phyloP scores from a whole-genome alignment of 2,888 invertebrate genomes.

The Leptarthrus brevirostris region DNA sequence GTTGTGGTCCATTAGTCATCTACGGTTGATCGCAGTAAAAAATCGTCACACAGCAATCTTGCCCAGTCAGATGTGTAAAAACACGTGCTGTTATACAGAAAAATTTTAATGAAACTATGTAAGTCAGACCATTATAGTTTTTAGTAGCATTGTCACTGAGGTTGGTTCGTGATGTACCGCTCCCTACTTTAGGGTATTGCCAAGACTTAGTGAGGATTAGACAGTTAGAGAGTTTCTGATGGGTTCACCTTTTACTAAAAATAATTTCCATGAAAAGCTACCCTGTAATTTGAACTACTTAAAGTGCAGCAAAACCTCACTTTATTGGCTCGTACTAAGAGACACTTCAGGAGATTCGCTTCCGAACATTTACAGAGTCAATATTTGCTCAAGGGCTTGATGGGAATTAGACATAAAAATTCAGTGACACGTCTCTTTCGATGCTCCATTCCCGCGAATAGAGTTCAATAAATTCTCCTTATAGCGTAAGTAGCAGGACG shows the following conservation, averaged over 20 bases:
- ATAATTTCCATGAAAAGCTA: too few species aligned
- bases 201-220: background rate
- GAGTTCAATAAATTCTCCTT: background rate
- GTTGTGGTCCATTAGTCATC: slow-evolving; percentile 52
- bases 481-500: background rate
- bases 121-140: too few species aligned
- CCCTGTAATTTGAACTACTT: too few species aligned
- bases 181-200: too few species aligned
- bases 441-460: background rate
- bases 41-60: slow-evolving; percentile 11
- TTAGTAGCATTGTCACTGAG: too few species aligned
- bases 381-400: slow-evolving; percentile 29
- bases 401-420: slow-evolving; percentile 40
- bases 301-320: background rate
- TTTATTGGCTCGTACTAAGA: slow-evolving; percentile 14
- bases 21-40: slow-evolving; percentile 43
- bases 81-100: background rate
- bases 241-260: slow-evolving; percentile 2
- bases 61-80: background rate
- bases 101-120: slow-evolving; percentile 34
- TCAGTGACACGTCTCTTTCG: slow-evolving; percentile 20
- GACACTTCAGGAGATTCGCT: slow-evolving; percentile 19
- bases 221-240: background rate
- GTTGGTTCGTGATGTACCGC: too few species aligned
- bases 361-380: slow-evolving; percentile 40